Conservation (phyloP, 2,888 invertebrate genomes). For the Cecidostiba fungosa region DNA sequence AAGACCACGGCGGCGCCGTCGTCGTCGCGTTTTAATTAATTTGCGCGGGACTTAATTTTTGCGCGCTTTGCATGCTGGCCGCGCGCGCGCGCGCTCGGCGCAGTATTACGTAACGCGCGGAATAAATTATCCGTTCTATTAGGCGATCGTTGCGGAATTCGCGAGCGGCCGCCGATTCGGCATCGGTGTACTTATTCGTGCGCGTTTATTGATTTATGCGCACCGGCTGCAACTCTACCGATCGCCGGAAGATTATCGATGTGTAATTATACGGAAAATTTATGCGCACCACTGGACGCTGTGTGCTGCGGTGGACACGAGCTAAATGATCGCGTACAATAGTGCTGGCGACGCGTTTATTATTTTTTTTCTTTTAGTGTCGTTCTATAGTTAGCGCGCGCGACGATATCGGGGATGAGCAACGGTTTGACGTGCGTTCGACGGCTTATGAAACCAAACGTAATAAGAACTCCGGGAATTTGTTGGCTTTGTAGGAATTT, state of each 20-base stretch:
- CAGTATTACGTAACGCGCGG: constrained; percentile 24
- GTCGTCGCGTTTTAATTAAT: constrained; percentile 52
- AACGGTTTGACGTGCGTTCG: not conserved
- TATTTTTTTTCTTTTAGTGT: not conserved
- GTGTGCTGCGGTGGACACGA: not conserved
- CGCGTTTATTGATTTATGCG: constrained; percentile 36
- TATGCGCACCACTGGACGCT: constrained; percentile 15
- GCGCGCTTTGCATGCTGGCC: constrained; percentile 34
- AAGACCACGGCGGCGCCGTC: not conserved
- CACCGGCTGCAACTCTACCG: not conserved
- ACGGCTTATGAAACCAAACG: not conserved
- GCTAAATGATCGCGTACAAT: not conserved
- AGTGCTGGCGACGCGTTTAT: not conserved
- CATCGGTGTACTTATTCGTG: constrained; percentile 9
- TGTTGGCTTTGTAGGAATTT: not conserved
- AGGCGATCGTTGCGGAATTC: constrained; percentile 26
- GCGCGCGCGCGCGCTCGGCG: not conserved
- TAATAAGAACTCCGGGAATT: not conserved
- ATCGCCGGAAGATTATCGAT: constrained; percentile 40
- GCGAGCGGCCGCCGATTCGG: not conserved
- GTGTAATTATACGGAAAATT: constrained; percentile 20
- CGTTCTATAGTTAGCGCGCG: too few relatives aligned
- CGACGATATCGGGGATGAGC: not conserved
- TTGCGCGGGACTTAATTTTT: constrained; percentile 51
- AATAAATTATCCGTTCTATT: constrained; percentile 57